Evolutionary conservation across 1,140 invertebrate species (phyloP), one percentile per base, ranked within the genome.

Genomic region (Eurosta solidaginis): DNA sequence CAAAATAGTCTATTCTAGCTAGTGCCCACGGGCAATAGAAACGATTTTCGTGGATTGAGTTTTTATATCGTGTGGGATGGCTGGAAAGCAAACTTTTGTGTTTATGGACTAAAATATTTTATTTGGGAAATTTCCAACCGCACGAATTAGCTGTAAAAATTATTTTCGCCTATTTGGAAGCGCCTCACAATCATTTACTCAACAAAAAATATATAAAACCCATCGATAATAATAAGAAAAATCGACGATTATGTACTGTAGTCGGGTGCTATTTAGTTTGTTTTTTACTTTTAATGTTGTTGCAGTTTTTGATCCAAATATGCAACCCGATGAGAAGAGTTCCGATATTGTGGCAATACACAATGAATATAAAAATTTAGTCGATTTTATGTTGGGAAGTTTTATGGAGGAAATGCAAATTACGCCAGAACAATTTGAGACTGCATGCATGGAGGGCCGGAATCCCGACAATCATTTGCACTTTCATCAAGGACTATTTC

Each of bases 381-480:
- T 96, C 12, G 95, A 97, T 84, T 92, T 94, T 77, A 94, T 97
- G 91, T 88, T 97, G 4, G 93, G 94, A 1, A 95, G 92, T 77
- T 96, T 95, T 84, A 96, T 97, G 95, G 95, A 96, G 73, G 96
- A 97, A 81, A 93, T 97, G 82, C 92, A 93, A 44, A 96, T 97
- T 79, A 92, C 93, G 4, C 92, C 94, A 0, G 94, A 95, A 82
- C 94, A 96, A 84, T 96, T 97, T 83, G 94, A 96, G 87, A 89
- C 91, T 45, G 95, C 95, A 10, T 96, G 95, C 80, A 90, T 88
- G 50, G 87, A 88, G 79, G 84, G 87, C 3, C 80, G 83, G 0
- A 84, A 85, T 68, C 82, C 80, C n/a, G 84, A 85, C 54, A 85
- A 85, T 83, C 82, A 85, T 2, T 85, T 88, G 76, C 84, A 84